These are phyloP conservation scores for Calyptomena viridis DNA, from an alignment of 2,113 vertebrate genomes.

Conservation along the genomic window DNA sequence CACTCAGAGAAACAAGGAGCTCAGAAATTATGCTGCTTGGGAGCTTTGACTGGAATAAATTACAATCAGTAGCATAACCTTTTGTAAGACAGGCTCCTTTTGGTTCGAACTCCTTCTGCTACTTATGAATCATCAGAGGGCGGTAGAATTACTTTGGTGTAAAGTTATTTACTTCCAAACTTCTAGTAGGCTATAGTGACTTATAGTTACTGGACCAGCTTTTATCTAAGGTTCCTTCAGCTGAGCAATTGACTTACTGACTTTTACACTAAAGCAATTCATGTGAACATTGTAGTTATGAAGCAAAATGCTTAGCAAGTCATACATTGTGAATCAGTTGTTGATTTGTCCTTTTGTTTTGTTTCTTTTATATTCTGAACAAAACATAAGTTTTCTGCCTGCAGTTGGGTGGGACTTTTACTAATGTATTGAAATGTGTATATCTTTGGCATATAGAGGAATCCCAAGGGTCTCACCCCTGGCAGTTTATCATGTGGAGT, in stretches of 20 bases:
- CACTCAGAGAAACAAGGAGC: not conserved
- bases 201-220: constrained; percentile 51
- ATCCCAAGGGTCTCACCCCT: not conserved
- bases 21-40: not conserved
- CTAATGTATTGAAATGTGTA: not conserved
- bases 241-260: constrained; percentile 66
- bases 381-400: constrained; percentile 14
- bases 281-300: constrained; percentile 64
- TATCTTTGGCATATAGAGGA: not conserved
- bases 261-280: constrained; percentile 32
- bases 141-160: constrained; percentile 1
- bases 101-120: not conserved
- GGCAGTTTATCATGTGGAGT: not conserved
- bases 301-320: constrained; percentile 63
- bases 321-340: constrained; percentile 11
- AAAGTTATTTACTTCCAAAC: constrained; percentile 36
- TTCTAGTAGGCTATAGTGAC: constrained; percentile 48
- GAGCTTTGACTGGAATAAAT: not conserved
- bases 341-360: constrained; percentile 8
- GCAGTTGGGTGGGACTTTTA: not conserved
- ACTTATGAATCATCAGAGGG: not conserved
- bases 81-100: not conserved
- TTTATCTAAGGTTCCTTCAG: constrained; percentile 62
- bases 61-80: not conserved
- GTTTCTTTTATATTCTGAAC: not conserved